Percentiles rank a stretch among this genome's conserved stretches.
Conservation (phyloP, 2,888 invertebrate genomes). For the Uropetala carovei region DNA sequence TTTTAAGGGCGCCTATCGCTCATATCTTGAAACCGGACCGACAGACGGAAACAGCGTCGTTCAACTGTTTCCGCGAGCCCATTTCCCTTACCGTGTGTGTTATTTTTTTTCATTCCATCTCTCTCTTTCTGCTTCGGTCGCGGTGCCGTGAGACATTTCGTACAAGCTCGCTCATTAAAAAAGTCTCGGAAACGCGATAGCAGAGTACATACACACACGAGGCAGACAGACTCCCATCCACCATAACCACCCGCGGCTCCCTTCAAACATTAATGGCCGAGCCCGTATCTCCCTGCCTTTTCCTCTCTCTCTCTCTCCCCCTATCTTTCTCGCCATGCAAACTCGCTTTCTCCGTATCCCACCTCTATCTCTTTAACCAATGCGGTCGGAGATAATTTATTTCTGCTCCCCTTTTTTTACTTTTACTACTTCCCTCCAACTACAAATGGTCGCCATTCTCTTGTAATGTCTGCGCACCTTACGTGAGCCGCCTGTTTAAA, state of each 20-base stretch:
- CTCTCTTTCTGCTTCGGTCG: not conserved
- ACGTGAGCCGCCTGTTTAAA: not conserved
- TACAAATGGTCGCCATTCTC: not conserved
- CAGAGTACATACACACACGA: conserved; percentile 24
- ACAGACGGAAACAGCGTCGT: not conserved
- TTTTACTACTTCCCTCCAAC: not conserved
- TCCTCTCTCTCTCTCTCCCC: not conserved
- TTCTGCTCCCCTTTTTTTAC: not conserved
- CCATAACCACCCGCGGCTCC: conserved; percentile 3
- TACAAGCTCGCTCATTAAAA: conserved; percentile 53
- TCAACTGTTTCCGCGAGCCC: conserved; percentile 52
- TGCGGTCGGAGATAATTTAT: not conserved
- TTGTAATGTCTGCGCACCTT: not conserved
- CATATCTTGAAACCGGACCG: conserved; percentile 6
- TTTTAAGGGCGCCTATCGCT: not conserved
- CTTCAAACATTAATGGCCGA: conserved; percentile 41
- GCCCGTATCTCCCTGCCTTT: not conserved
- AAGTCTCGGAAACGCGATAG: conserved; percentile 47
- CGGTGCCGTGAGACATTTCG: conserved; percentile 27
- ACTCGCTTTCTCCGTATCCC: not conserved
- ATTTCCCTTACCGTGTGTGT: not conserved
- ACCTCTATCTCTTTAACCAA: not conserved
- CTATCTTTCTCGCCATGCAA: not conserved
- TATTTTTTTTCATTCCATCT: not conserved
- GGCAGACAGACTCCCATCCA: conserved; percentile 11